Percentiles rank a stretch among this genome's conserved stretches.
phyloP scores from a whole-genome alignment of 2,888 invertebrate species.

The Oxystoma pomonae region DNA sequence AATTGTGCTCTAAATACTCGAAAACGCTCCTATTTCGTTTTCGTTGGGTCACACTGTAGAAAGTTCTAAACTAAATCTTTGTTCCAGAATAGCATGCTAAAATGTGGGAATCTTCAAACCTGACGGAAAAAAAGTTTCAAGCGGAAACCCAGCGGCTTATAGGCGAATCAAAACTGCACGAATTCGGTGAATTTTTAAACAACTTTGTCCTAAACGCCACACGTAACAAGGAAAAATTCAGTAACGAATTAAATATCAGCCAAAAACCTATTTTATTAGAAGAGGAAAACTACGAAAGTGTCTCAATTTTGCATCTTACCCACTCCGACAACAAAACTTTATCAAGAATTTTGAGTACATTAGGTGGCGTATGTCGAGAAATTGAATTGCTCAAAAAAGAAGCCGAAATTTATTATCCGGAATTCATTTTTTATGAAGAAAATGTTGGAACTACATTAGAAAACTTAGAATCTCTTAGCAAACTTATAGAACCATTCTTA shows the following conservation, averaged over 20 bases:
- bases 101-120: slow-evolving; percentile 42
- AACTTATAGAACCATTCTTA: slow-evolving; percentile 59
- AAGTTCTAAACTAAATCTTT: not conserved
- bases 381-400: slow-evolving; percentile 63
- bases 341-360: slow-evolving; percentile 73
- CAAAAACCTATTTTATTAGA: slow-evolving; percentile 29
- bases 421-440: slow-evolving; percentile 66
- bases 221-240: slow-evolving; percentile 39
- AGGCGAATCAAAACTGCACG: slow-evolving; percentile 52
- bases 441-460: slow-evolving; percentile 37
- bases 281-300: slow-evolving; percentile 52
- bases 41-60: not conserved
- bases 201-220: slow-evolving; percentile 43
- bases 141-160: slow-evolving; percentile 48
- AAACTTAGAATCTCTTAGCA: slow-evolving; percentile 46
- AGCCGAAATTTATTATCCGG: slow-evolving; percentile 60
- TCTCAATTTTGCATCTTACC: slow-evolving; percentile 64
- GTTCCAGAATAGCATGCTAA: slow-evolving; percentile 22
- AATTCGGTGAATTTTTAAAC: slow-evolving; percentile 53
- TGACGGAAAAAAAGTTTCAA: slow-evolving; percentile 43
- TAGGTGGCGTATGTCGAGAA: slow-evolving; percentile 77
- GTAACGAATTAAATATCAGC: slow-evolving; percentile 31
- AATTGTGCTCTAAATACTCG: not conserved
- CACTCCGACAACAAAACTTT: slow-evolving; percentile 80
- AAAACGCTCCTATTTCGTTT: not conserved